These are phyloP conservation scores for Oscheius onirici DNA, from an alignment of 2,888 invertebrate genomes.

Conservation along the genomic window DNA sequence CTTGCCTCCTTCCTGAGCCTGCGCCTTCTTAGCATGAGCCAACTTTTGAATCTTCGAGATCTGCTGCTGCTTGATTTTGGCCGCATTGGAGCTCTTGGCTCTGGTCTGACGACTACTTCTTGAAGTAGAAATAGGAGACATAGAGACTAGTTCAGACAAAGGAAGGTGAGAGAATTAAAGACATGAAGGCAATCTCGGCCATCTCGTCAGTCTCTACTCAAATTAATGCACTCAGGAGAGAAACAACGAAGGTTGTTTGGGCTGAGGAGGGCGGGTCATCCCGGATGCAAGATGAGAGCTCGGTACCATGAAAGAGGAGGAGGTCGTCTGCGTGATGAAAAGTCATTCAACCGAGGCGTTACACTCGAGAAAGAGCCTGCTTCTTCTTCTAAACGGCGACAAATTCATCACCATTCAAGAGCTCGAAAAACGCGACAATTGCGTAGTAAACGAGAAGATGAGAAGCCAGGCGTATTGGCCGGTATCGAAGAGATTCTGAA, in stretches of 20 bases:
- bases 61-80: conserved; percentile 28
- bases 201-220: conserved; percentile 26
- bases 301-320: conserved; percentile 21
- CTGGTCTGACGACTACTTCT: conserved; percentile 16
- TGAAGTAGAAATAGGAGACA: conserved; percentile 3
- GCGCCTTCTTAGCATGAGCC: background rate
- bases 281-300: conserved; percentile 24
- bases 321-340: conserved; percentile 30
- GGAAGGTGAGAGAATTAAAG: conserved; percentile 5
- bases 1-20: conserved; percentile 13
- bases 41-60: conserved; percentile 25
- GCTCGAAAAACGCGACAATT: conserved; percentile 1
- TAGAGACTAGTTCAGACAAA: background rate
- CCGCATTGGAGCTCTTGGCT: background rate
- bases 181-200: conserved; percentile 33
- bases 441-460: background rate
- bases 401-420: too few relatives aligned
- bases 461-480: too few relatives aligned
- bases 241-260: conserved; percentile 16
- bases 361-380: conserved; percentile 3
- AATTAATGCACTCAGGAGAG: conserved; percentile 34
- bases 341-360: conserved; percentile 34
- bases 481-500: too few relatives aligned
- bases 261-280: conserved; percentile 25
- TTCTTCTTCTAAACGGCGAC: too few relatives aligned